Conservation (phyloP, 2,797 vertebrate species). For the Neomorphus geoffroyi region DNA sequence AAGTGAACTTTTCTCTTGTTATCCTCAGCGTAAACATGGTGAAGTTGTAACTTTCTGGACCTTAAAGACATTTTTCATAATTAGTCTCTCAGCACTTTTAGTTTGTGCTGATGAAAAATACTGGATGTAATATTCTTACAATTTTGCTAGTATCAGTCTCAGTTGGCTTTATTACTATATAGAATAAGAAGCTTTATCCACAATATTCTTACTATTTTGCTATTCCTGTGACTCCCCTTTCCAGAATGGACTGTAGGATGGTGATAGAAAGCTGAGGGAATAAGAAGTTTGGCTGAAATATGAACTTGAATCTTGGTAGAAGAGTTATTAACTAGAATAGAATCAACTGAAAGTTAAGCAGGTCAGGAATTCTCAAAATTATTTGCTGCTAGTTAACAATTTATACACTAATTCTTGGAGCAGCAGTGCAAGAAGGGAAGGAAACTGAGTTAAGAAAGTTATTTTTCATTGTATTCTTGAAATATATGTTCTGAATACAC, state of each 20-base stretch:
- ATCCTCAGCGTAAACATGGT: not conserved
- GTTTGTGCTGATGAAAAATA: not conserved
- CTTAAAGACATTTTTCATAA: not conserved
- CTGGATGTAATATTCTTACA: not conserved
- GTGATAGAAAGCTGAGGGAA: not conserved
- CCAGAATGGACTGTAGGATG: not conserved
- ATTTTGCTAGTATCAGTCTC: not conserved
- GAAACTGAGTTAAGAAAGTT: not conserved
- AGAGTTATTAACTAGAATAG: not conserved
- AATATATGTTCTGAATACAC: not conserved
- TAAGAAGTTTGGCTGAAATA: not conserved
- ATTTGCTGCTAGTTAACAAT: not conserved
- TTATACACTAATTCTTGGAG: not conserved
- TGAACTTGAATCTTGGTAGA: not conserved
- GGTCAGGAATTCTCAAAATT: not conserved
- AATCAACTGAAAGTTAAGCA: not conserved
- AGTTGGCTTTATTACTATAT: not conserved
- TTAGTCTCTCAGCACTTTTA: not conserved
- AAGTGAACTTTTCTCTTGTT: not conserved
- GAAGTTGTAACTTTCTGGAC: not conserved
- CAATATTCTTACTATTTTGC: not conserved
- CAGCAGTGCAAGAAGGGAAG: not conserved
- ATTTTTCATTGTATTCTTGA: not conserved
- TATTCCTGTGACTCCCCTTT: not conserved
- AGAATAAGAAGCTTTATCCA: not conserved